These are phyloP conservation scores for Drosophila auraria DNA, from an alignment of 1,140 invertebrate genomes.

Conservation along the genomic window DNA sequence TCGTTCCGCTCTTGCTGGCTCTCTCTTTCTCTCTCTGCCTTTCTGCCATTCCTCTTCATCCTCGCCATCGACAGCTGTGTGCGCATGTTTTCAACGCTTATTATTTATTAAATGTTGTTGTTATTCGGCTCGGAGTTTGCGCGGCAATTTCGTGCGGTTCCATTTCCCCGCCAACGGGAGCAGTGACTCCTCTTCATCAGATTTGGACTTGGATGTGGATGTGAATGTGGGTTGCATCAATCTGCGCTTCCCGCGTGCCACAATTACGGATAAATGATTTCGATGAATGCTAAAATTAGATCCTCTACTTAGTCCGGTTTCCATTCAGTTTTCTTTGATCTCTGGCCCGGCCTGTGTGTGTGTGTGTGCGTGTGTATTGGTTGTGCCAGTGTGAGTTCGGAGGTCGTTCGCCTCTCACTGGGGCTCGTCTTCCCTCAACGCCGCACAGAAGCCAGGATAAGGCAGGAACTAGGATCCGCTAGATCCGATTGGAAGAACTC, in stretches of 20 bases:
- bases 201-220: constrained; percentile 1
- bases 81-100: constrained; percentile 77
- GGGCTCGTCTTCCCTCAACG: no score
- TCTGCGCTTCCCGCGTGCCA: constrained; percentile 15
- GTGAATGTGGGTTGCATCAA: constrained; percentile 5
- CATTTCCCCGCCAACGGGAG: constrained; percentile 8
- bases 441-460: background rate
- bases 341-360: background rate
- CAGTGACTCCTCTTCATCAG: background rate
- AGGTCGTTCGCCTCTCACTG: constrained; percentile 40
- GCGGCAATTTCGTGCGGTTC: constrained; percentile 56
- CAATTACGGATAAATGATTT: constrained; percentile 21
- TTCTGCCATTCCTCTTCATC: constrained; percentile 32
- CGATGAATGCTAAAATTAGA: constrained; percentile 33
- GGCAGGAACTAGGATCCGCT: background rate
- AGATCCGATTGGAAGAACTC: constrained; percentile 3
- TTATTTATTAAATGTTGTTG: constrained; percentile 70
- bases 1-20: constrained; percentile 23
- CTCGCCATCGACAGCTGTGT: constrained; percentile 67
- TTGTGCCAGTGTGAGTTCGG: background rate
- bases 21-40: constrained; percentile 24
- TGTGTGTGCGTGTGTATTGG: constrained; percentile 3
- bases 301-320: constrained; percentile 36
- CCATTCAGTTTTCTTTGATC: constrained; percentile 28
- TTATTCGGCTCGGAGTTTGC: constrained; percentile 53